Evolutionary conservation across 2,888 invertebrate species (phyloP).

Genomic region (Coleophora deauratella): DNA sequence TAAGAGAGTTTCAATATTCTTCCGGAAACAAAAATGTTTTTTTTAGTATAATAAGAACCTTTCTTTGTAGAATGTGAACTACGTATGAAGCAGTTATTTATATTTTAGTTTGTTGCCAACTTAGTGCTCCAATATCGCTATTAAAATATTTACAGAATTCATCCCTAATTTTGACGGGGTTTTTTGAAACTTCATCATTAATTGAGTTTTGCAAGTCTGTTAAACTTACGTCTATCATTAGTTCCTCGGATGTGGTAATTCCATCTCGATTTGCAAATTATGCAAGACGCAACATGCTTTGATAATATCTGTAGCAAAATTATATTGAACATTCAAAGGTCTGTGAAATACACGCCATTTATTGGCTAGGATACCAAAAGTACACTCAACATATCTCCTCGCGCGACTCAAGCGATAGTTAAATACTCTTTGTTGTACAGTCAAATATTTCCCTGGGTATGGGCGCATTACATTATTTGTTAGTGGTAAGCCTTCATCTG

Average conservation of each 20-base stretch:
- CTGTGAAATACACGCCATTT: background rate
- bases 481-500: no score
- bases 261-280: conserved; percentile 2
- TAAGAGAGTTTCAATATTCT: no score
- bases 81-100: background rate
- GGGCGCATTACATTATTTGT: background rate
- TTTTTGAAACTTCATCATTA: background rate
- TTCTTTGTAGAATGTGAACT: no score
- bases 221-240: background rate
- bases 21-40: no score
- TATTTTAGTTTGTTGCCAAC: background rate
- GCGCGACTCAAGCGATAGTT: background rate
- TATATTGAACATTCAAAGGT: background rate
- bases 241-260: background rate
- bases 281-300: background rate
- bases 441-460: background rate
- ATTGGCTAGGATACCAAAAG: background rate
- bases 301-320: background rate
- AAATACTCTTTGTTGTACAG: background rate
- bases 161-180: background rate
- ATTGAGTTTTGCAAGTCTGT: background rate
- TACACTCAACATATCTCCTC: background rate
- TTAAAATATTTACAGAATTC: background rate
- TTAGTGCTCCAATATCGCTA: background rate
- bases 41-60: no score